phyloP scores from a whole-genome alignment of 2,797 vertebrate genomes.

The Esox lucius region DNA sequence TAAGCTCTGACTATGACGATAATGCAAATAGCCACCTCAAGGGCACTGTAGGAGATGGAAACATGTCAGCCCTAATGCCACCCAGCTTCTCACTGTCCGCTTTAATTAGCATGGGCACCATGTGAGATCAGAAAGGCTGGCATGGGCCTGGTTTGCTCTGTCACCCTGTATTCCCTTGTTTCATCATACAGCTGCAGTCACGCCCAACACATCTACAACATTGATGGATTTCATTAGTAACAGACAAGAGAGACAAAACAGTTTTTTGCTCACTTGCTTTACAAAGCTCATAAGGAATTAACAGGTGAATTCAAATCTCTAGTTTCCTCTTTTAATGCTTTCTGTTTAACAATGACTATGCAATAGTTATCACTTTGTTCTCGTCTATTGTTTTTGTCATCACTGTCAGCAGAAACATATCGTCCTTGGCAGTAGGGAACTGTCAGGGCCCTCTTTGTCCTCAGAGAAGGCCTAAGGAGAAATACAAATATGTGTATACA shows the following conservation, averaged over 20 bases:
- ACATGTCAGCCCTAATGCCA: conserved; percentile 67
- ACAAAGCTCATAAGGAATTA: not conserved
- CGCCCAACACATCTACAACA: not conserved
- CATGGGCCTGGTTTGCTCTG: conserved; percentile 10
- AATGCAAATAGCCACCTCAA: conserved; percentile 74
- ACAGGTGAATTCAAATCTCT: not conserved
- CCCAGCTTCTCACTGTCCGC: conserved; percentile 67
- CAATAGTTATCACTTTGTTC: not conserved
- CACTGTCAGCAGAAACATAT: not conserved
- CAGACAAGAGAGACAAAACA: not conserved
- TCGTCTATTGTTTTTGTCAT: not conserved
- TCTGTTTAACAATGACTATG: conserved; percentile 9
- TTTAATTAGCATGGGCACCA: conserved; percentile 73
- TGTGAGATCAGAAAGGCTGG: conserved; percentile 63
- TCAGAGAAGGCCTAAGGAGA: no score
- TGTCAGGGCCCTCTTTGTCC: no score
- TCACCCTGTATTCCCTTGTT: not conserved
- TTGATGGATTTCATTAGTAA: not conserved
- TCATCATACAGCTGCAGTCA: not conserved
- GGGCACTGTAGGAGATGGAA: conserved; percentile 64
- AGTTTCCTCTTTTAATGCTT: not conserved
- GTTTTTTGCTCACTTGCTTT: not conserved
- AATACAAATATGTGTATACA: no score
- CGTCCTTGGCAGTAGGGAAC: not conserved
- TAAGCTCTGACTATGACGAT: conserved; percentile 51